Evolutionary conservation across 2,888 invertebrate genomes (phyloP), one percentile per base, ranked within the genome.

Genomic region (Caenorhabditis becei): DNA sequence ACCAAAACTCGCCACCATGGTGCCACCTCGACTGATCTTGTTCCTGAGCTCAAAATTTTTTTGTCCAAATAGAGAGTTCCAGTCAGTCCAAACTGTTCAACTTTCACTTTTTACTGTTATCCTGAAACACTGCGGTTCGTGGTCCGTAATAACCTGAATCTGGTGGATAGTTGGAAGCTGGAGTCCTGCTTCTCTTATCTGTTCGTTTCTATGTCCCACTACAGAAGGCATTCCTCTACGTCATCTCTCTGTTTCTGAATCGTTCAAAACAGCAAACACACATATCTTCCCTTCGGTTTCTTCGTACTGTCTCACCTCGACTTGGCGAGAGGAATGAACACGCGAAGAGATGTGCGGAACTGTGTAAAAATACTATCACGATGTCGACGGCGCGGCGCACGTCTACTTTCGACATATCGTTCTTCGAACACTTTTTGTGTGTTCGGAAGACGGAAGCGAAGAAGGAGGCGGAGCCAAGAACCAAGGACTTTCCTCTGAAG

Each of bases 191-290:
- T n/a, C n/a, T n/a, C n/a, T n/a, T n/a, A n/a, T n/a, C n/a, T n/a
- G n/a, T n/a, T n/a, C n/a, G n/a, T n/a, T n/a, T n/a, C n/a, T 32
- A 4, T 32, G 32, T 32, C 32, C 32, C 32, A 4, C n/a, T n/a
- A n/a, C 32, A 32, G 5, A 32, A 32, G 4, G 10, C 24, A 24
- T 51, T 41, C 49, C 18, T 51, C 14, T n/a, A 11, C 23, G 26
- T 20, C 35, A 14, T 16, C 14, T 14, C 41, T 47, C 20, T 41
- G 53, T 44, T 11, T 54, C 7, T 37, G 56, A 44, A 41, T n/a
- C 47, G 58, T 58, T 69, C 67, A 69, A 47, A 69, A 69, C 49
- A 69, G 49, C 67, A 69, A 63, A 69, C 67, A 69, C 67, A 69
- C 32, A 49, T 16, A 11, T 35, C 11, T 44, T 53, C 16, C 28